Percentiles rank a stretch among this genome's conserved stretches.
Conservation (phyloP, 30 jellyfish, hydroid and myxozoan species). For the Mastigias papua region DNA sequence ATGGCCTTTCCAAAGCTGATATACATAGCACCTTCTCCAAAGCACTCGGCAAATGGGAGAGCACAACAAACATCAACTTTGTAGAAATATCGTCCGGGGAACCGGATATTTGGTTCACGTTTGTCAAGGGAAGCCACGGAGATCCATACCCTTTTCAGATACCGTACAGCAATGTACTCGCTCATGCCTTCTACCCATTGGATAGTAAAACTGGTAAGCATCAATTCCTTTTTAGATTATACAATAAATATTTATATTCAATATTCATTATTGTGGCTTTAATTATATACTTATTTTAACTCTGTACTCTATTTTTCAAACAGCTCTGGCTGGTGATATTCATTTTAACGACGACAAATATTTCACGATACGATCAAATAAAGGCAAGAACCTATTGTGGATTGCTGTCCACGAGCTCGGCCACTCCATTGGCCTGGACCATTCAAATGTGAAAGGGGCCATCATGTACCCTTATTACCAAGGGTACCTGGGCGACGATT, state of each 20-base stretch:
- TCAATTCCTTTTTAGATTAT: not conserved
- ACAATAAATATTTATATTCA: too few species aligned
- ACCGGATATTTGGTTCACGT: conserved; percentile 85
- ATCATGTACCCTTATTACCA: conserved; percentile 93
- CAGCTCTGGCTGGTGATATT: conserved; percentile 94
- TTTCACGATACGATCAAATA: conserved; percentile 59
- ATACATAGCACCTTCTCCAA: conserved; percentile 52
- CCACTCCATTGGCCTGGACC: conserved; percentile 94
- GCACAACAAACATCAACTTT: conserved; percentile 81
- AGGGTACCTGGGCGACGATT: conserved; percentile 58
- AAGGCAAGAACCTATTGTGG: conserved; percentile 84
- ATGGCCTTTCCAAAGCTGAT: conserved; percentile 42
- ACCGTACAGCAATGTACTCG: conserved; percentile 76
- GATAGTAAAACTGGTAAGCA: conserved; percentile 34
- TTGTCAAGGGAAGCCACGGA: conserved; percentile 79
- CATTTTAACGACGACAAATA: conserved; percentile 91
- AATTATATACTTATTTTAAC: too few species aligned
- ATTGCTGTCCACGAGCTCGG: conserved; percentile 94
- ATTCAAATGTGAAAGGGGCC: conserved; percentile 72
- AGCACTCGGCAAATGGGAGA: conserved; percentile 85
- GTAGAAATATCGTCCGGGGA: conserved; percentile 41
- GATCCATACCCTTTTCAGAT: conserved; percentile 87
- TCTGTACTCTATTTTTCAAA: not conserved
- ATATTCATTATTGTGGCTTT: too few species aligned
- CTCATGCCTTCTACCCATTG: conserved; percentile 94